Base-by-base conservation (phyloP, 2,113 vertebrate genomes). In the Butastur rufipennis region DNA sequence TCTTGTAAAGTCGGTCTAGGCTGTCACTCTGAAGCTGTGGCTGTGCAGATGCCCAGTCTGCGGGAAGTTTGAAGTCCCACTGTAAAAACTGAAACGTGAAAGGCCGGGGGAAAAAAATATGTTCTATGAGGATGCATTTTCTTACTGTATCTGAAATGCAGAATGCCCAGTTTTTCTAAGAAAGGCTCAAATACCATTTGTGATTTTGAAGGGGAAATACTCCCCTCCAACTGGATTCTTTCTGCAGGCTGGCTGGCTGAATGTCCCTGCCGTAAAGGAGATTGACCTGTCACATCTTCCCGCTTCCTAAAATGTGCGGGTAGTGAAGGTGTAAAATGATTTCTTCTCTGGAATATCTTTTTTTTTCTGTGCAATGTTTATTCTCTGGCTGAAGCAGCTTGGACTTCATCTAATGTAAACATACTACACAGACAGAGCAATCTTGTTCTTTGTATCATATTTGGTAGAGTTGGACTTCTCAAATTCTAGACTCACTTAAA, bases 331-430 rank as follows among this genome's bases (percentile, higher is more conserved):
- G 40, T 53, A 81, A 89, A 88, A 47, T 58, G 0, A 26, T 66
- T 90, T 88, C 52, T 92, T 80, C 56, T 85, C 52, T 43, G 48
- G 27, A 72, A 16, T 58, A 23, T 43, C 2, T 45, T 59, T 79
- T 36, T 50, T 52, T 42, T 36, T 75, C 34, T 40, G 29, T 72
- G 34, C 50, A 74, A 10, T 58, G 7, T 75, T 79, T 50, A 32
- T 90, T 79, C 43, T 91, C 34, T 91, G 47, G 7, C 45, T 91
- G 71, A 66, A 85, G 45, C 53, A 32, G 73, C 16, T 43, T 95
- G 66, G 40, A 31, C n/a, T 77, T 78, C 47, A 86, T 50, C 38
- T 73, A 27, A 52, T 6, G 9, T 27, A 32, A 83, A 38, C 6
- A 11, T 23, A 6, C 17, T 32, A 5, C 23, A 16, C 7, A 36